Evolutionary conservation across 2,888 invertebrate species (phyloP), one percentile per base, ranked within the genome.

Genomic region (Melanostoma mellinum): DNA sequence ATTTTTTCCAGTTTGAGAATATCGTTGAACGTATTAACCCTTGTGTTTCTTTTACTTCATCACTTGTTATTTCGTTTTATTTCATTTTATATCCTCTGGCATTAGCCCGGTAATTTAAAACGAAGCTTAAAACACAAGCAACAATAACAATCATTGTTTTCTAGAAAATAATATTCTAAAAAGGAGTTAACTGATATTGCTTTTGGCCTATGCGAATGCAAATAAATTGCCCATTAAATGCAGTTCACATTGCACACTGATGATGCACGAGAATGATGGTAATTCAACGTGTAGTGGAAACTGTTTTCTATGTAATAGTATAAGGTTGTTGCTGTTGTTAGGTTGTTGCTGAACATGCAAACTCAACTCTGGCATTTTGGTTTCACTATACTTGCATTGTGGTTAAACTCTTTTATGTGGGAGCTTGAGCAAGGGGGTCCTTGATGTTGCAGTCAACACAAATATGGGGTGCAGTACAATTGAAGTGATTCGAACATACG

Each of bases 271-370:
- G 32, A 55, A 5, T 20, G 30, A 20, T 55, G 55, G 38, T 56
- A 58, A 56, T 38, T 35, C 46, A 71, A 71, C 60, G 38, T 60
- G 58, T 52, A 63, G 40, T 32, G 48, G 55, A 20, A 44, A 50
- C 56, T 74, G 65, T 50, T 65, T 65, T 65, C 58, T 60, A 71
- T 81, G 77, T 77, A 77, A 65, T 46, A 42, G 71, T 38, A 61
- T 38, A 61, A 74, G 69, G 48, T 53, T 76, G 71, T 50, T 63
- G 68, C 53, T 76, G 48, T 58, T 78, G 60, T 74, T 68, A 82
- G 68, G 73, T 82, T 82, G 78, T 78, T 78, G 82, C 82, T 78
- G 73, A 73, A 78, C 82, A 82, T 78, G 82, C 82, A 78, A 82
- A 69, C 82, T 78, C 46, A 30, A 65, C 63, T 78, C 82, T 82